Evolutionary conservation across 2,797 vertebrate genomes (phyloP).

Genomic region (Sebastes miniatus): DNA sequence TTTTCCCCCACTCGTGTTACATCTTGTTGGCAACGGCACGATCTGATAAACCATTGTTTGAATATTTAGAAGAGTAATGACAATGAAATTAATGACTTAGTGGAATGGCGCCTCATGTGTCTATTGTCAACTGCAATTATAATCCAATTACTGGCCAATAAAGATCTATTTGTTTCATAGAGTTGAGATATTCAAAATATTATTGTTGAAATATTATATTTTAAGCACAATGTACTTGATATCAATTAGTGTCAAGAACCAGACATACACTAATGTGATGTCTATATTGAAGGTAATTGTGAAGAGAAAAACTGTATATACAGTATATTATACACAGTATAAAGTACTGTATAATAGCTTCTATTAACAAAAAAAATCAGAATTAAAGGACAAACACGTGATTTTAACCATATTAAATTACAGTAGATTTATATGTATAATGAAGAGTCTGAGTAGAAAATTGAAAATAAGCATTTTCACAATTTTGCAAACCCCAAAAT

Average conservation of each 20-base stretch:
- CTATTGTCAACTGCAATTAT: constrained; percentile 27
- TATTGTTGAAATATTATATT: background rate
- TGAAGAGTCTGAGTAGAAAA: background rate
- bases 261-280: background rate
- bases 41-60: constrained; percentile 50
- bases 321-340: background rate
- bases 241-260: background rate
- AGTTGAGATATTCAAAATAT: background rate
- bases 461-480: background rate
- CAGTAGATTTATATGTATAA: background rate
- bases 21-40: constrained; percentile 39
- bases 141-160: constrained; percentile 23
- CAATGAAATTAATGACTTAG: constrained; percentile 36
- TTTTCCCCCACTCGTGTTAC: constrained; percentile 17
- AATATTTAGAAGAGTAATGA: constrained; percentile 52
- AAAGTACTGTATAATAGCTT: background rate
- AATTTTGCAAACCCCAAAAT: background rate
- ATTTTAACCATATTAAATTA: background rate
- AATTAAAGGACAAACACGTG: background rate
- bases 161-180: constrained; percentile 10
- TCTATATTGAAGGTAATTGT: background rate
- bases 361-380: background rate
- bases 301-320: background rate
- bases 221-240: background rate
- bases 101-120: constrained; percentile 15